A percentile compares a stretch with the other conserved stretches of the same genome.
phyloP scores from a whole-genome alignment of 1,140 invertebrate species.

The Acromyrmex heyeri region DNA sequence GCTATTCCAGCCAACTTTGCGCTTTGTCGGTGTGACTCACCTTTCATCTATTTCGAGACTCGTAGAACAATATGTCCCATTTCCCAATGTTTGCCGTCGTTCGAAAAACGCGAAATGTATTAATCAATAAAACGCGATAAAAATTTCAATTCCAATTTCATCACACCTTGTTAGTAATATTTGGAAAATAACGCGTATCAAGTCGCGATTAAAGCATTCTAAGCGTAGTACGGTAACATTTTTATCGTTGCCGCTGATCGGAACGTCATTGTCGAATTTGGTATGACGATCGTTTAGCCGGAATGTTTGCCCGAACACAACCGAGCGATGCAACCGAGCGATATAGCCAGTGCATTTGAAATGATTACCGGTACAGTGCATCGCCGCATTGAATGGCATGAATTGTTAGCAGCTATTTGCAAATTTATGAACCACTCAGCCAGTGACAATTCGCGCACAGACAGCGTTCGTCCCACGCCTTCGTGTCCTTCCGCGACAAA shows the following conservation, averaged over 20 bases:
- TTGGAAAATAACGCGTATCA: background rate
- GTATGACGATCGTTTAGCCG: conserved; percentile 50
- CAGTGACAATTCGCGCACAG: conserved; percentile 10
- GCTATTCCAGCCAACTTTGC: conserved; percentile 50
- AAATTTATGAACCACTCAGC: conserved; percentile 66
- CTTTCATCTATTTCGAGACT: conserved; percentile 11
- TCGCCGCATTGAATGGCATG: conserved; percentile 24
- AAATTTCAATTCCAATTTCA: background rate
- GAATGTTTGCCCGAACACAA: conserved; percentile 53
- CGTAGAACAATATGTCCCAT: background rate
- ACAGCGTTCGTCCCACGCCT: background rate
- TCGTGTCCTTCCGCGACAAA: background rate
- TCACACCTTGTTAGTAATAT: background rate
- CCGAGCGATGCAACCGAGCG: conserved; percentile 1
- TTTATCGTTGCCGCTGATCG: conserved; percentile 37
- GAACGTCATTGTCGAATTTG: conserved; percentile 37
- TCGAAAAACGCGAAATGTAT: background rate
- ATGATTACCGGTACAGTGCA: conserved; percentile 62
- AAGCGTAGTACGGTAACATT: conserved; percentile 21
- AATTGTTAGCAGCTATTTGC: conserved; percentile 61
- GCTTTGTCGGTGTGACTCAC: conserved; percentile 45
- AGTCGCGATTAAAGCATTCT: background rate
- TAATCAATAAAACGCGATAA: background rate
- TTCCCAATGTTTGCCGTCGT: background rate
- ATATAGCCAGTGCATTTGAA: conserved; percentile 57